Evolutionary conservation across 2,113 vertebrate genomes (phyloP), one percentile per base, ranked within the genome.

Genomic region (Tauraco erythrolophus): DNA sequence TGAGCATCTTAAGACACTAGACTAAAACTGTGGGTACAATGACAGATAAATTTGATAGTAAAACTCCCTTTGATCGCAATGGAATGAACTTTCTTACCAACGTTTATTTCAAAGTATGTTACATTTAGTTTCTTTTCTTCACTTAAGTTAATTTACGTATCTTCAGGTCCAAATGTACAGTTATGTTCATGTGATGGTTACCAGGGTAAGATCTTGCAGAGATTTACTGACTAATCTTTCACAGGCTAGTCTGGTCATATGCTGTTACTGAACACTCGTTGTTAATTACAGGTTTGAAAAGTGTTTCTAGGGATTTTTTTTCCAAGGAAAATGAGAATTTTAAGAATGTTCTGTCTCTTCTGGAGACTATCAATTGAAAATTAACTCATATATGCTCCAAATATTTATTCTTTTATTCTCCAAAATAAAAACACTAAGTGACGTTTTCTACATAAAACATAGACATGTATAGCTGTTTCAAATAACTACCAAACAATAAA

Each of bases 11-110:
- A 45, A 72, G 18, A 53, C 18, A 60, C 41, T 6, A 87, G 27
- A 77, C 1, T 3, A 43, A 74, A 88, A 61, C 0, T 0, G 14
- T 39, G 28, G 21, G 6, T 27, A 58, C 7, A 77, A 30, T 54
- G 50, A 45, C 27, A 60, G 27, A 69, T 14, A 48, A 53, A 53
- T 56, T 35, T 48, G 19, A 33, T 30, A 18, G 28, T 13, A 79
- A 86, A 70, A 53, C 8, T 79, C 4, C 11, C 22, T 72, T 79
- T 68, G 45, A 57, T 19, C 61, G 31, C 41, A 51, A 14, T 6
- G 4, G 14, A 87, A 77, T 35, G 6, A 77, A 56, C 2, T 61
- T 84, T 60, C 30, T 51, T 61, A 33, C 13, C 11, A 87, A 7
- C 27, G 8, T 30, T 91, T 61, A 51, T 53, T 61, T 95, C 22